Percentiles rank a stretch among this genome's conserved stretches.
Evolutionary conservation across 2,888 invertebrate species (phyloP).

Genomic region (Drosophila nigritarsus): DNA sequence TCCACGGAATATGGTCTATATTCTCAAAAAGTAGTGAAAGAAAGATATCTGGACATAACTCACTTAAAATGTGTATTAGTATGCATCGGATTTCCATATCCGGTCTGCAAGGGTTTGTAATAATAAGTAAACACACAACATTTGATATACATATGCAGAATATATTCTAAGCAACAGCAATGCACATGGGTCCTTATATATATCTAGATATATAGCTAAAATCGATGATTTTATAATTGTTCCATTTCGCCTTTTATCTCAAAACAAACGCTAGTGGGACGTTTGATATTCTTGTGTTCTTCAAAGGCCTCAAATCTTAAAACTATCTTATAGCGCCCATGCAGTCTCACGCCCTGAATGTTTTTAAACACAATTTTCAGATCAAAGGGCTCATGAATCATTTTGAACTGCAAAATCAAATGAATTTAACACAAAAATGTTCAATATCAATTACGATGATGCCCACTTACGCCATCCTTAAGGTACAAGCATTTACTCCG

Average conservation of each 20-base stretch:
- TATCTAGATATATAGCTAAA: not conserved
- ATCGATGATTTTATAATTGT: not conserved
- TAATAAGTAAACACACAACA: not conserved
- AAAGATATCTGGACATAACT: not conserved
- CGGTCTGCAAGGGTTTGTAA: not conserved
- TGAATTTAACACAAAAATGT: not conserved
- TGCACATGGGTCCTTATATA: not conserved
- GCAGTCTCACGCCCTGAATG: conserved; percentile 37
- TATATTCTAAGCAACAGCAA: not conserved
- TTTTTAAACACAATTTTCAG: conserved; percentile 32
- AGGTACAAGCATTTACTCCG: not conserved
- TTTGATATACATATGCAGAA: not conserved
- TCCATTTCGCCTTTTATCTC: conserved; percentile 59
- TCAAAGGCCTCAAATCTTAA: conserved; percentile 46
- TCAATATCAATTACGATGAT: not conserved
- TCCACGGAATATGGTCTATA: not conserved
- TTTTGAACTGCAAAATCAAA: conserved; percentile 33
- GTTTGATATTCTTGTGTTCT: conserved; percentile 31
- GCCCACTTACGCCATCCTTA: not conserved
- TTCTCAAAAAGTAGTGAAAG: not conserved
- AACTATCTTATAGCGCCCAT: conserved; percentile 55
- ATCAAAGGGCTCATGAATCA: conserved; percentile 63
- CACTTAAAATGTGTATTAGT: not conserved
- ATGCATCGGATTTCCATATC: not conserved
- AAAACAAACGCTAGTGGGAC: conserved; percentile 38